Evolutionary conservation across 2,888 invertebrate genomes (phyloP), one percentile per base, ranked within the genome.

Genomic region (Tromatobia lineatoria): DNA sequence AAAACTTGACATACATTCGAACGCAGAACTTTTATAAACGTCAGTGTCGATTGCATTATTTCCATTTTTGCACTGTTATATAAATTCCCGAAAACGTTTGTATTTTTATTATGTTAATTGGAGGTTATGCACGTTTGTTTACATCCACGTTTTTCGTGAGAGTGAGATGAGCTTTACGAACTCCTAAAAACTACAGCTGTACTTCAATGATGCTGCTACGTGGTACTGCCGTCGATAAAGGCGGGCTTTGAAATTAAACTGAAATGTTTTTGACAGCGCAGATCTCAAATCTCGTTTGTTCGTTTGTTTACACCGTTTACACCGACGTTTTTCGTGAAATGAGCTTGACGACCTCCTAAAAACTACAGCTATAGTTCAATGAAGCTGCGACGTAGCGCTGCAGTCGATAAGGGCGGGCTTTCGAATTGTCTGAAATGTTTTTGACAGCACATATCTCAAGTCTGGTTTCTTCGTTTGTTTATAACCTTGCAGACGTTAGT

Each of bases 1-100:
- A 98, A 98, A 71, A 98, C 97, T 92, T 97, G 96, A 18, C 97
- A 96, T 4, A 98, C 98, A 93, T 97, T 97, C 0, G 97, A 97
- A 76, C 98, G 95, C 74, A 98, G 93, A 0, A 96, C 96, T 94
- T 97, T 96, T 0, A 98, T 95, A 0, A 97, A 95, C 88, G 95
- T 96, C 86, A 98, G 94, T 11, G 98, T 97, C 0, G 96, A 95
- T 93, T 96, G 96, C 69, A 97, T 93, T 91, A 96, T 97, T 75
- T 97, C 97, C 91, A 97, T 94, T 92, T 78, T 90, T 61, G 8
- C 2, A 8, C 1, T n/a, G 11, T 1, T 18, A 8, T 29, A 29
- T 80, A 59, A 66, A 71, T 77, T 64, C 69, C 11, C 82, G 69
- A 54, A 74, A 73, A 57, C 61, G 20, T 18, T 3, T 3, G 7